These are phyloP conservation scores for Engraulis encrasicolus DNA, from an alignment of 2,113 vertebrate genomes.

Conservation along the genomic window DNA sequence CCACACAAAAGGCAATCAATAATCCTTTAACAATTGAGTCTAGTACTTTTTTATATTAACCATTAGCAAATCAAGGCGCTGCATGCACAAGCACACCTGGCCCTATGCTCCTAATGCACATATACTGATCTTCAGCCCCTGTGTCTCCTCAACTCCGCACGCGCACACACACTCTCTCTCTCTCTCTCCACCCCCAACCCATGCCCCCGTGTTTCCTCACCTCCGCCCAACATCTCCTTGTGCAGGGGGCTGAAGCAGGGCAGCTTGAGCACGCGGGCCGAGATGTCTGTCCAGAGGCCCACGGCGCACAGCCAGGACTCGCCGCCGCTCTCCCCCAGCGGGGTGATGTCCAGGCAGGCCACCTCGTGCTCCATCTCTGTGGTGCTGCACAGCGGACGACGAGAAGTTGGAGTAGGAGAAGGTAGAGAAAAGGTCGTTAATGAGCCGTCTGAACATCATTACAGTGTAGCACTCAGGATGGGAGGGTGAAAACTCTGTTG, in stretches of 20 bases:
- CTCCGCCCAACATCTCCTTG: slow-evolving; percentile 99
- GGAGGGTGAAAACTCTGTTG: too few relatives aligned
- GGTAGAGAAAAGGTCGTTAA: too few relatives aligned
- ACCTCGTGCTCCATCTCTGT: slow-evolving; percentile 98
- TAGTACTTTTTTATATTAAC: too few relatives aligned
- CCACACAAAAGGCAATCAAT: too few relatives aligned
- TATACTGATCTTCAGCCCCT: too few relatives aligned
- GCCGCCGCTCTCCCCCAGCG: slow-evolving; percentile 84
- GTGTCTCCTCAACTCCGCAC: too few relatives aligned
- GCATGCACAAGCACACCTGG: too few relatives aligned
- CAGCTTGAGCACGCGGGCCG: slow-evolving; percentile 91
- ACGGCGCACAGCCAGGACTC: slow-evolving; percentile 94
- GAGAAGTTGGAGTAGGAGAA: neutral
- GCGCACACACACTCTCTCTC: too few relatives aligned
- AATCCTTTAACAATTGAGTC: too few relatives aligned
- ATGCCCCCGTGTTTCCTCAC: slow-evolving; percentile 65
- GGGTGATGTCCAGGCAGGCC: slow-evolving; percentile 97
- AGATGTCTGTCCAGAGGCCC: slow-evolving; percentile 98
- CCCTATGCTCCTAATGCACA: too few relatives aligned
- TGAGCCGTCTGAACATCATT: neutral
- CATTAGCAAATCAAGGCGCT: too few relatives aligned
- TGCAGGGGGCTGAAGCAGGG: slow-evolving; percentile 93
- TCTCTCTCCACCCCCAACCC: neutral
- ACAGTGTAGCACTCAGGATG: neutral
- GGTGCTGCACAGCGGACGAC: slow-evolving; percentile 70